phyloP scores from a whole-genome alignment of 2,888 invertebrate genomes.

The Galerucella nymphaeae region DNA sequence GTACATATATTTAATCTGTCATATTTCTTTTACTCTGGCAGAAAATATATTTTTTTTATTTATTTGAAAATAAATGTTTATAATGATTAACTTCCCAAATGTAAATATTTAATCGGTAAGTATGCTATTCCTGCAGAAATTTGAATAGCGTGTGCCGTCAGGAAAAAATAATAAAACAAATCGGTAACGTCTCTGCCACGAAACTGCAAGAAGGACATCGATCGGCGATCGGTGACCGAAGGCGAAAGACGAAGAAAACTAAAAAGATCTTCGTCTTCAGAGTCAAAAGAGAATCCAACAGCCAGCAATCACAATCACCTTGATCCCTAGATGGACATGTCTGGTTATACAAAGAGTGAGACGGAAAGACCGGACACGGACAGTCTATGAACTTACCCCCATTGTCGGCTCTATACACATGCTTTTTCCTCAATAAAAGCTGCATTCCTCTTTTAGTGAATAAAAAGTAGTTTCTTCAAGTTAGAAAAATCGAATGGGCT shows the following conservation, averaged over 20 bases:
- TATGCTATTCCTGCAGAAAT: neutral
- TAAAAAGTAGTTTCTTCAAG: slow-evolving; percentile 64
- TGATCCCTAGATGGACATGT: slow-evolving; percentile 61
- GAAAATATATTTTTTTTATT: too few relatives aligned
- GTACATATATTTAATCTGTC: too few relatives aligned
- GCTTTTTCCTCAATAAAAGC: slow-evolving; percentile 62
- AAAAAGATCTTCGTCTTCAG: slow-evolving; percentile 16
- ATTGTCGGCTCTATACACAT: slow-evolving; percentile 56
- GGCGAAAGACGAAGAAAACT: slow-evolving; percentile 30
- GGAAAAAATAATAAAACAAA: slow-evolving; percentile 9
- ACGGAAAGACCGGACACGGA: slow-evolving; percentile 49
- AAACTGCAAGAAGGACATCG: slow-evolving; percentile 29
- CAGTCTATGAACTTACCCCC: slow-evolving; percentile 60
- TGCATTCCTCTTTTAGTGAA: slow-evolving; percentile 60
- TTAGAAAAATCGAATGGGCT: slow-evolving; percentile 52
- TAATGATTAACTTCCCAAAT: too few relatives aligned
- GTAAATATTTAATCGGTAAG: neutral
- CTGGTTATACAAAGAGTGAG: slow-evolving; percentile 52
- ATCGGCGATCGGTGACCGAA: slow-evolving; percentile 45
- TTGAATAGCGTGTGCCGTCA: neutral
- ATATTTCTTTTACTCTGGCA: too few relatives aligned
- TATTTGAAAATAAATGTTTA: too few relatives aligned
- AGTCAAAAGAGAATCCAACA: slow-evolving; percentile 50
- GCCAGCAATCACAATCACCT: slow-evolving; percentile 57
- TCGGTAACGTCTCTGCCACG: slow-evolving; percentile 29